phyloP scores from a whole-genome alignment of 2,797 vertebrate genomes.

The Coregonus sp. region DNA sequence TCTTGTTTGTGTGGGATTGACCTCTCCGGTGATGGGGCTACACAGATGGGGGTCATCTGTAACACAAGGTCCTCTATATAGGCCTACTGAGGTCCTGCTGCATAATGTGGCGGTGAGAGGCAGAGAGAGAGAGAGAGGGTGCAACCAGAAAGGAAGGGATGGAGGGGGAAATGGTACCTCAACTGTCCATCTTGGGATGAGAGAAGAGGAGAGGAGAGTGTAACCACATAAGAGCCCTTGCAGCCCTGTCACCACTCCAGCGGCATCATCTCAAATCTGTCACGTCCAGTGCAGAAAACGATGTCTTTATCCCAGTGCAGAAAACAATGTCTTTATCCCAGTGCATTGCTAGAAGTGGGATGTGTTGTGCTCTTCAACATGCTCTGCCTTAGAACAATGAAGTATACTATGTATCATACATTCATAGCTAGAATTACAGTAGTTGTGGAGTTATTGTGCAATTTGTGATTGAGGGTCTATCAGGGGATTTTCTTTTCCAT shows the following conservation, averaged over 20 bases:
- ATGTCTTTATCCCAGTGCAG: not conserved
- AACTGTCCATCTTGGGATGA: conserved; percentile 20
- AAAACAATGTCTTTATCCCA: conserved; percentile 7
- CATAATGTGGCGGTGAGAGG: conserved; percentile 28
- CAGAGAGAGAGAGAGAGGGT: not conserved
- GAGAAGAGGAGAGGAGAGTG: not conserved
- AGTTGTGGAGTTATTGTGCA: conserved; percentile 31
- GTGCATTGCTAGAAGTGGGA: not conserved
- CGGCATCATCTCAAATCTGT: conserved; percentile 31
- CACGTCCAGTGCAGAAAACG: conserved; percentile 25
- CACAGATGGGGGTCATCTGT: conserved; percentile 56
- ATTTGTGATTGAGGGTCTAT: too few species aligned
- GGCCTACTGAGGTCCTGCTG: conserved; percentile 27
- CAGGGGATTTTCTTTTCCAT: too few species aligned
- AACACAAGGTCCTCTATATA: conserved; percentile 10
- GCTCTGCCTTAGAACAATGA: not conserved
- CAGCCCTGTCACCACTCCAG: conserved; percentile 26
- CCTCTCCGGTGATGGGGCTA: conserved; percentile 69
- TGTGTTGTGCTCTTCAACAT: conserved; percentile 5
- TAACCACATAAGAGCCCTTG: conserved; percentile 12
- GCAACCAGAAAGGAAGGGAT: not conserved
- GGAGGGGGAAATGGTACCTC: not conserved
- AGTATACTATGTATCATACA: not conserved
- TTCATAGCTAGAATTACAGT: not conserved
- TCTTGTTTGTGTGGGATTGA: conserved; percentile 59